Evolutionary conservation across 2,888 invertebrate species (phyloP).

Genomic region (Lumbricus terrestris): DNA sequence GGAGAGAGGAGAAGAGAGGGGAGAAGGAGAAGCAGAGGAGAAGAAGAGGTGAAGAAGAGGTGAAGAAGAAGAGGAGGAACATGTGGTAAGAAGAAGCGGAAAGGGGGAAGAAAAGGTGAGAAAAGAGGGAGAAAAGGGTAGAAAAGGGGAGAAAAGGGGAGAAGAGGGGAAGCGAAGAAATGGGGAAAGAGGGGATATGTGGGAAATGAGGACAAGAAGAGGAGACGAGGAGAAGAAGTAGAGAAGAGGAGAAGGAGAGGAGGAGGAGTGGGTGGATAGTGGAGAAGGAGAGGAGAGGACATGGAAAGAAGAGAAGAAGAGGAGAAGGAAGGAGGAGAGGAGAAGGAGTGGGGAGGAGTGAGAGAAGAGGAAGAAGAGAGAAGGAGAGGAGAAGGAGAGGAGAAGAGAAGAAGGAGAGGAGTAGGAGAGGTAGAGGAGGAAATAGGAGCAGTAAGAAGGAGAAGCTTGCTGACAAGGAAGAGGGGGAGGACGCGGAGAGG

Average conservation of each 20-base stretch:
- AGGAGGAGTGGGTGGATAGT: not conserved
- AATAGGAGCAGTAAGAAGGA: too few relatives aligned
- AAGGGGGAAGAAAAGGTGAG: not conserved
- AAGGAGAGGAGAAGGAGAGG: too few relatives aligned
- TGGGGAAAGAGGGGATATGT: not conserved
- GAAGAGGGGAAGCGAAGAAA: not conserved
- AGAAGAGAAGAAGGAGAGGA: too few relatives aligned
- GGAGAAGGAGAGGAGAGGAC: not conserved
- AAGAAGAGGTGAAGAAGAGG: too few relatives aligned
- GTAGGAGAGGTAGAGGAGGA: too few relatives aligned
- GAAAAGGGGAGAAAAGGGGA: not conserved
- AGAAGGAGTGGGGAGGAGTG: not conserved
- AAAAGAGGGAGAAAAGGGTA: not conserved
- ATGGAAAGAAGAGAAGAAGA: not conserved
- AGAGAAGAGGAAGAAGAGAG: not conserved
- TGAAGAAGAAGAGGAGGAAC: not conserved
- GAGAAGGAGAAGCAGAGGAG: too few relatives aligned
- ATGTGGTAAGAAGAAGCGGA: not conserved
- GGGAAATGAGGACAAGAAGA: too few relatives aligned
- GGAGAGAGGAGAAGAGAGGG: too few relatives aligned
- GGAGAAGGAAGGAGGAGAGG: not conserved
- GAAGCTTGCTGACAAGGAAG: too few relatives aligned
- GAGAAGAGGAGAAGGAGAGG: not conserved
- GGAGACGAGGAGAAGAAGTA: not conserved
- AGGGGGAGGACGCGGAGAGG: too few relatives aligned